Evolutionary conservation across 2,113 vertebrate species (phyloP).

Genomic region (Zapornia atra): DNA sequence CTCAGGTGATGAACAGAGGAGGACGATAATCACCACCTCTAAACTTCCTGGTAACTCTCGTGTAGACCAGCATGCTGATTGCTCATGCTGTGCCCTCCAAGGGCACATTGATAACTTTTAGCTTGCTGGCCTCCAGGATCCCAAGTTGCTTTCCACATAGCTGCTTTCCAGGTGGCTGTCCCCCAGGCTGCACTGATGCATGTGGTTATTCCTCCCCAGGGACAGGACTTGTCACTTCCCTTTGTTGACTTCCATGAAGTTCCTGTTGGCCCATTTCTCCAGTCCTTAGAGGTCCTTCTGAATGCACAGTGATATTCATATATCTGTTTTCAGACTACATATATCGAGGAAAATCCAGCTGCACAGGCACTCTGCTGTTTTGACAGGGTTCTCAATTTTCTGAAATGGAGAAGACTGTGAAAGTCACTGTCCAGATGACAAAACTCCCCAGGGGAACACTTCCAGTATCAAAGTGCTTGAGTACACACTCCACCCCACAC

Average conservation of each 20-base stretch:
- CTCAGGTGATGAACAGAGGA: neutral
- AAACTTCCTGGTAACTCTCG: neutral
- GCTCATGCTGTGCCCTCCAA: neutral
- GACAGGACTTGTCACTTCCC: neutral
- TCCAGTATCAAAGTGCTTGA: neutral
- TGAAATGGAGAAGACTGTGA: neutral
- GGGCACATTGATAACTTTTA: neutral
- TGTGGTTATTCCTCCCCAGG: neutral
- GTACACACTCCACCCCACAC: accelerated
- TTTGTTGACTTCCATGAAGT: neutral
- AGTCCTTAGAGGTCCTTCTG: neutral
- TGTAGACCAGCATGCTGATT: neutral
- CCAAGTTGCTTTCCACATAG: neutral
- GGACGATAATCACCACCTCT: neutral
- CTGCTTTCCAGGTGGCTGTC: neutral
- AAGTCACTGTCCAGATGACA: neutral
- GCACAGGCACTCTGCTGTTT: neutral
- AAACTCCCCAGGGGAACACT: neutral
- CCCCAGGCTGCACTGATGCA: neutral
- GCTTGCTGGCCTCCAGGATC: neutral
- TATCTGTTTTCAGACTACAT: neutral
- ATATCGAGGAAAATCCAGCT: neutral
- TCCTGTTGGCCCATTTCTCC: neutral
- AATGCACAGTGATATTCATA: neutral
- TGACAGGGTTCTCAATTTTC: neutral